phyloP scores from a whole-genome alignment of 2,888 invertebrate species.

The Microctonus hyperodae region DNA sequence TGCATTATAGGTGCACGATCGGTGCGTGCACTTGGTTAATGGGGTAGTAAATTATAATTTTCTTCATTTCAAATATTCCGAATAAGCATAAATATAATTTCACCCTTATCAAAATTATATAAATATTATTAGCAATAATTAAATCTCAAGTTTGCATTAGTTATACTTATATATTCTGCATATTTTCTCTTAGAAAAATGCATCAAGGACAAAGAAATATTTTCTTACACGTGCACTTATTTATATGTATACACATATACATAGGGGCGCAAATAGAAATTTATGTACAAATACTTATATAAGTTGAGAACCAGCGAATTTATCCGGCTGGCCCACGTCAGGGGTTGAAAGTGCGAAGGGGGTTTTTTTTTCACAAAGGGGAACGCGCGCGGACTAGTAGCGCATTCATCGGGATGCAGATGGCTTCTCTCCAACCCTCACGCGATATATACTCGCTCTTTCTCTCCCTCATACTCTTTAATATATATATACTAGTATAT shows the following conservation, averaged over 20 bases:
- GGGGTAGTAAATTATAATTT: too few species aligned
- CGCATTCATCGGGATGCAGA: slow-evolving; percentile 62
- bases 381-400: slow-evolving; percentile 51
- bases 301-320: slow-evolving; percentile 56
- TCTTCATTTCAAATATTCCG: too few species aligned
- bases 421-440: slow-evolving; percentile 62
- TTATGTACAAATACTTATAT: background rate
- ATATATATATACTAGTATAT: background rate
- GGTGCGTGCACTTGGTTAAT: too few species aligned
- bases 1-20: too few species aligned
- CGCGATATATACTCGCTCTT: slow-evolving; percentile 30
- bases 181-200: background rate
- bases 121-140: too few species aligned
- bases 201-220: slow-evolving; percentile 1
- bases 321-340: slow-evolving; percentile 56
- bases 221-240: too few species aligned
- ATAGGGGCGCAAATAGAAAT: background rate
- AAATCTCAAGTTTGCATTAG: too few species aligned
- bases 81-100: too few species aligned
- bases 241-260: background rate
- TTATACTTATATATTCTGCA: too few species aligned
- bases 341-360: slow-evolving; percentile 56
- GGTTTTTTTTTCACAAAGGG: slow-evolving; percentile 44
- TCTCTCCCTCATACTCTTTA: too few species aligned
- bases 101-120: too few species aligned